phyloP scores from a whole-genome alignment of 2,113 vertebrate species.

The Nesoenas mayeri region DNA sequence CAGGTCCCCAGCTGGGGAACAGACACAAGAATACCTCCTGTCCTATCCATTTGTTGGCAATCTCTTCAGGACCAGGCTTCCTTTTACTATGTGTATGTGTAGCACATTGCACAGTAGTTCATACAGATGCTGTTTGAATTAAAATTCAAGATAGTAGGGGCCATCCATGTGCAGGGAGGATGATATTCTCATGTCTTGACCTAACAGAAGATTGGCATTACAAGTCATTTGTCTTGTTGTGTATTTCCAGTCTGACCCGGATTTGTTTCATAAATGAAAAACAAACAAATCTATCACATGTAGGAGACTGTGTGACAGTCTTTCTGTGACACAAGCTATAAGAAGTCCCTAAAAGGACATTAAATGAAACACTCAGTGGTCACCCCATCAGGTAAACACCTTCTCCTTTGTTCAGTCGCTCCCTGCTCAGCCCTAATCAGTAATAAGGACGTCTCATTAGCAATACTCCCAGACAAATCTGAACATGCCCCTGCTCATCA shows the following conservation, averaged over 20 bases:
- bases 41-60: not conserved
- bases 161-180: rapidly evolving
- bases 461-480: not conserved
- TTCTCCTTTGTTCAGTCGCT: not conserved
- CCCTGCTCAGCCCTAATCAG: not conserved
- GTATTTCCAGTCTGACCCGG: not conserved
- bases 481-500: not conserved
- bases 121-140: not conserved
- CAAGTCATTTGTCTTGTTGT: not conserved
- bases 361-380: not conserved
- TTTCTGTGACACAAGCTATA: not conserved
- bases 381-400: not conserved
- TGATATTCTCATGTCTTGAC: not conserved
- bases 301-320: not conserved
- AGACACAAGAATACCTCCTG: not conserved
- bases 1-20: not conserved
- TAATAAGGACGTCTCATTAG: not conserved
- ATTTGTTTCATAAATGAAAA: not conserved
- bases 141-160: not conserved
- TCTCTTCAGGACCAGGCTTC: not conserved
- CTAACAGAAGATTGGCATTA: not conserved
- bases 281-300: not conserved
- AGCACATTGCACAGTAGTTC: not conserved
- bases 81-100: not conserved
- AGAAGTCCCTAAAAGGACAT: not conserved